Evolutionary conservation across 2,888 invertebrate species (phyloP), one percentile per base, ranked within the genome.

Genomic region (Ochropleura plecta): DNA sequence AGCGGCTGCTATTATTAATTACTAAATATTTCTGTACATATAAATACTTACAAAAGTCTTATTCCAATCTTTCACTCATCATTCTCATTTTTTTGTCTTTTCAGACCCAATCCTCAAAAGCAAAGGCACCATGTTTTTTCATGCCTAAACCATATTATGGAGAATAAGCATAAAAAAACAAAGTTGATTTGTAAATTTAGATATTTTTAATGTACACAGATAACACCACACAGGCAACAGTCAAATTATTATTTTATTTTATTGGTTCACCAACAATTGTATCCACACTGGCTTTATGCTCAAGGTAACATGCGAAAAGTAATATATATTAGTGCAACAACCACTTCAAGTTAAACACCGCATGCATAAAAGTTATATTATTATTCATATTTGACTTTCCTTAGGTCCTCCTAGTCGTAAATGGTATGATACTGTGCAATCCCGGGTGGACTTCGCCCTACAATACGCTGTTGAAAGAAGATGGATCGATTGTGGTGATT

Each of bases 401-500:
- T 9, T 72, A 91, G 90, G 82, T 65, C 40, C 70, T 30, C 55
- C 84, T n/a, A 73, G 74, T 10, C 83, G 75, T 30, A 81, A 79
- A 14, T 94, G 93, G 92, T 71, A 84, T 16, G 64, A 82, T 1
- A 91, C 88, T 10, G 81, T 93, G 4, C 88, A 92, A 64, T 88
- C 88, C 0, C 90, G 93, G 3, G 75, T 94, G 5, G 14, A 78
- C 2, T 94, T 89, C n/a, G 95, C 94, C 3, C 78, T 93, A 53
- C 88, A 92, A 18, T 91, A 90, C 64, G 94, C 93, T 1, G 91
- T 94, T 3, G 90, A 91, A 40, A 84, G 81, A 48, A 89, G 86
- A 30, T 93, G 91, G 91, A 78, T 95, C 12, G 67, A 65, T 3
- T 91, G 91, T 53, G 92, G 92, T 30, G 93, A 95, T 76, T 81